Conservation (phyloP, 1,140 invertebrate genomes). For the Heliconius melpomene region DNA sequence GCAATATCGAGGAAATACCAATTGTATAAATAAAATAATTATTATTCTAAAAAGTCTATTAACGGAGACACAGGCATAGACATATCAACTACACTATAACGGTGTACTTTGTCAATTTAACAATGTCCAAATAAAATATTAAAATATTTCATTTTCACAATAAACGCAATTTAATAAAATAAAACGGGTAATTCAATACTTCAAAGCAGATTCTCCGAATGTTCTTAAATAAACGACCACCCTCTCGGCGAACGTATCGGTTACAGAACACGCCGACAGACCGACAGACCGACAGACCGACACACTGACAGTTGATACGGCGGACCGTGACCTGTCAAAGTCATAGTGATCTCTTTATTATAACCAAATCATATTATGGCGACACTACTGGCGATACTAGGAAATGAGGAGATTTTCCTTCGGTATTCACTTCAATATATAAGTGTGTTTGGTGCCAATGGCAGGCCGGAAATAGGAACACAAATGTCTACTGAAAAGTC, state of each 20-base stretch:
- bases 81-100: no score
- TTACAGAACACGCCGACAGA: conserved; percentile 46
- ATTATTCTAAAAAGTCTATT: no score
- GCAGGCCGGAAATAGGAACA: no score
- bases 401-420: background rate
- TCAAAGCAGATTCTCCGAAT: conserved; percentile 48
- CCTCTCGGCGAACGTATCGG: conserved; percentile 47
- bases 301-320: conserved; percentile 51
- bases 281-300: conserved; percentile 33
- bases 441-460: no score
- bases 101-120: background rate
- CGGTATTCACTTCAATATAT: no score
- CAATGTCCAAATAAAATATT: background rate
- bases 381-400: background rate
- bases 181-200: conserved; percentile 48
- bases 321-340: conserved; percentile 51
- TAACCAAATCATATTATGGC: conserved; percentile 16
- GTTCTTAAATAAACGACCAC: conserved; percentile 57
- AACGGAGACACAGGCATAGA: no score
- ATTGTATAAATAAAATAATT: no score
- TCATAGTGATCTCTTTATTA: conserved; percentile 42
- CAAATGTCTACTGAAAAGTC: no score
- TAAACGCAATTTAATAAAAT: background rate
- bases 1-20: no score
- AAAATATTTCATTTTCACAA: background rate